A percentile compares a stretch with the other conserved stretches of the same genome.
Conservation (phyloP, 2,888 invertebrate genomes). For the Hirtodrosophila duncani region DNA sequence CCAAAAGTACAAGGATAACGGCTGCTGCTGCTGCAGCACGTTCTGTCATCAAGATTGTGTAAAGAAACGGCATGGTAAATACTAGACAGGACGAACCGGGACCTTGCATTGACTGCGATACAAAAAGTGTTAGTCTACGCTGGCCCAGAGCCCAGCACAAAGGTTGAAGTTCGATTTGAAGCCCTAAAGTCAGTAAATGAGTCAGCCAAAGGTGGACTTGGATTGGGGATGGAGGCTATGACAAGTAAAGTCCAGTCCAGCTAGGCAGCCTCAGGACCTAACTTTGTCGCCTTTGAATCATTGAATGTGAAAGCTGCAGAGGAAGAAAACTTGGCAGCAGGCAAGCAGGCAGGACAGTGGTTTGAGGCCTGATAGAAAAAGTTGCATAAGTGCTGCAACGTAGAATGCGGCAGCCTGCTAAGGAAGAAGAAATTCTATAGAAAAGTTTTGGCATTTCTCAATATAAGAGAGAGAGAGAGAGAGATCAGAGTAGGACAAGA, state of each 20-base stretch:
- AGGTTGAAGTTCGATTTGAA: conserved; percentile 60
- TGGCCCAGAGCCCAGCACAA: conserved; percentile 31
- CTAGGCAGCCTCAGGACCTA: too few relatives aligned
- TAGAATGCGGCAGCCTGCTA: not conserved
- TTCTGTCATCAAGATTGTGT: conserved; percentile 38
- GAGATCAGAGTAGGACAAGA: too few relatives aligned
- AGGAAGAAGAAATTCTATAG: not conserved
- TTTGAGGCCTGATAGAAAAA: too few relatives aligned
- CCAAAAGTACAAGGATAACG: conserved; percentile 18
- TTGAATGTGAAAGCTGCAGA: conserved; percentile 30
- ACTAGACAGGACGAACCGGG: conserved; percentile 12
- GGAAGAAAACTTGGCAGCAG: conserved; percentile 12
- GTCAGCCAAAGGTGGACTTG: conserved; percentile 13
- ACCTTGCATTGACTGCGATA: too few relatives aligned
- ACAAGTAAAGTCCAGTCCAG: conserved; percentile 4
- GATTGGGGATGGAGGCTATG: conserved; percentile 1
- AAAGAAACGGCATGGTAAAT: conserved; percentile 34
- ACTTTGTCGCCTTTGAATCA: conserved; percentile 29
- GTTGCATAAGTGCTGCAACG: conserved; percentile 27
- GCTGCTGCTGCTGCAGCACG: conserved; percentile 44
- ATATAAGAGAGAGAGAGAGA: too few relatives aligned
- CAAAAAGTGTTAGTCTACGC: conserved; percentile 24
- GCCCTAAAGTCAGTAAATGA: too few relatives aligned
- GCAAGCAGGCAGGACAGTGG: conserved; percentile 1
- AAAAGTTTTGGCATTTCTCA: too few relatives aligned